Evolutionary conservation across 1,140 invertebrate species (phyloP).

Genomic region (Trichonephila clavata): DNA sequence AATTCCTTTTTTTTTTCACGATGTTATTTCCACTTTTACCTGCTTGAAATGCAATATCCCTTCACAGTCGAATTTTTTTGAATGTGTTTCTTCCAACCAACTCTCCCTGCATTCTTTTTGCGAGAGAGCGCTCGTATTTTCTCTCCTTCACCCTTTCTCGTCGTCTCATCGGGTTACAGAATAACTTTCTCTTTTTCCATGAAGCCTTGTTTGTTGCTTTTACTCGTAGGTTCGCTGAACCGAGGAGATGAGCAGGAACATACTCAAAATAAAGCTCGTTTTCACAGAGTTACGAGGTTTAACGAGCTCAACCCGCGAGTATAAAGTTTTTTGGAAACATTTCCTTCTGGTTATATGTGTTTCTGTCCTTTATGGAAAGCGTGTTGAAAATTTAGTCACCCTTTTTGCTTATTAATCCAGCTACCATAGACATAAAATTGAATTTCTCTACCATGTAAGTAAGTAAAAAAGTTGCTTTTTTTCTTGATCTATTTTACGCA

Average conservation of each 20-base stretch:
- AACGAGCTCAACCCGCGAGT: not conserved
- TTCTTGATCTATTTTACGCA: no score
- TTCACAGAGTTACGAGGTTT: not conserved
- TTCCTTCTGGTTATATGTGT: no score
- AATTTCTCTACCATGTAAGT: no score
- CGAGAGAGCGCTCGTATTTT: not conserved
- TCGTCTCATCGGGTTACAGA: not conserved
- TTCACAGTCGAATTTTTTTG: not conserved
- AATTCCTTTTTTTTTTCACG: not conserved
- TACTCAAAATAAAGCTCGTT: not conserved
- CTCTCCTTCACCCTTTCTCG: not conserved
- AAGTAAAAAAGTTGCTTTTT: no score
- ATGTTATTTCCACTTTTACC: no score
- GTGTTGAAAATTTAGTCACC: no score
- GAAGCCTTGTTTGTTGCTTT: slow-evolving; percentile 8
- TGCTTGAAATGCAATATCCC: no score
- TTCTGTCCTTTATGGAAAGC: no score
- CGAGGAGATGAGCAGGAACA: not conserved
- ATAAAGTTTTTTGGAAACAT: not conserved
- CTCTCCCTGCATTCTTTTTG: not conserved
- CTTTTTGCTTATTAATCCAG: no score
- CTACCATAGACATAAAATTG: no score
- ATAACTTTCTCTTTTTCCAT: not conserved
- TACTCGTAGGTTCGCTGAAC: slow-evolving; percentile 13
- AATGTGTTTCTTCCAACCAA: not conserved